Evolutionary conservation across 2,113 vertebrate genomes (phyloP), one percentile per base, ranked within the genome.

Genomic region (Cathartes aura): DNA sequence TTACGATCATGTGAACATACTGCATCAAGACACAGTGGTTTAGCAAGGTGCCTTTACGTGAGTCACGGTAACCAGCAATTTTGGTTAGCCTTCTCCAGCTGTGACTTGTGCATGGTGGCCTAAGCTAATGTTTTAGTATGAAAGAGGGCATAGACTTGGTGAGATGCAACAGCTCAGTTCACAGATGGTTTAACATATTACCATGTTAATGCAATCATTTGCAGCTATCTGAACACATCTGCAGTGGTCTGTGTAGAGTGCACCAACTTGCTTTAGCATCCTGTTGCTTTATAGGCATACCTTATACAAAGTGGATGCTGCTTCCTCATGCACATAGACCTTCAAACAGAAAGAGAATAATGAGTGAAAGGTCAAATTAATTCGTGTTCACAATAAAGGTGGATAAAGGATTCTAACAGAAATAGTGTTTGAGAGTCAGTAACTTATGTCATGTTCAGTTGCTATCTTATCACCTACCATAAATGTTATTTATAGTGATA

Each of bases 301-400:
- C 17, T 55, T 59, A 2, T 2, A 4, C 55, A 29, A 40, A 27
- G 47, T 8, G 47, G 22, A 2, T 12, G 15, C 42, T 36, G 17
- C 59, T 66, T 58, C 26, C 47, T 59, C 9, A 1, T 7, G 11
- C n/a, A 18, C 47, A 5, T 0, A 59, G 58, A 50, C 43, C 55
- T 84, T 84, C 42, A 45, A 42, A 11, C 21, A 70, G 45, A 80
- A 83, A 38, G 22, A 11, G 89, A 82, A 40, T 7, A 36, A 32
- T 21, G 15, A 82, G 4, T n/a, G 60, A 53, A 40, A 64, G 21
- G 12, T 63, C 23, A 64, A 8, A 40, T 82, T 45, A 53, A 47
- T 80, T 91, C 5, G 5, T 0, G 0, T 32, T 79, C n/a, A 24
- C 17, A 22, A 0, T 26, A 23, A n/a, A 56, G 63, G 32, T 40